Evolutionary conservation across 1,140 invertebrate species (phyloP), one percentile per base, ranked within the genome.

Genomic region (Trinorchestia longiramus): DNA sequence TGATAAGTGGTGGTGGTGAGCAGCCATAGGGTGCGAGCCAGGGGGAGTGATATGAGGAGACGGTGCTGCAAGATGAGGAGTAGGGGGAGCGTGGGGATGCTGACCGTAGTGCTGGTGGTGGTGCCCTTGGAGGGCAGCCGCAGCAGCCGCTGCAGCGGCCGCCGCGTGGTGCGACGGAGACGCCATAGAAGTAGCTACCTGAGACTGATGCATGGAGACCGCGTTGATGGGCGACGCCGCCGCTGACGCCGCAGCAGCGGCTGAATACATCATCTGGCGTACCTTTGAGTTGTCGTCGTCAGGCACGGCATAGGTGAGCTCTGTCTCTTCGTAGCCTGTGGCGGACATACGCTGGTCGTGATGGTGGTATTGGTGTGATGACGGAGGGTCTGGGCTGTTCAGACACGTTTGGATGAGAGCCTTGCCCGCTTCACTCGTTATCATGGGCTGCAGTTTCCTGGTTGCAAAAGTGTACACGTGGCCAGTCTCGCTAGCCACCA

Each of bases 401-500:
- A 99, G 98, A 97, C 99, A 99, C 95, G 99, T 99, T 97, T 99
- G 99, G 97, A 99, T 99, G 94, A 99, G 98, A 92, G 99, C 98
- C 97, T 99, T 99, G 94, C 99, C 99, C 96, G 99, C 99, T 97
- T 99, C 99, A 97, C 99, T 99, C 40, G 99, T 99, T 97, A 99
- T 99, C 99, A 99, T 99, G 95, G 99, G 99, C 97, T 99, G 99
- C 88, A 99, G 98, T 97, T 99, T 99, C 95, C 99, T 98, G 94
- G 99, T 99, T 57, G 99, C 99, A 98, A 99, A 99, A 95, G 99
- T 99, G 97, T 99, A 99, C 97, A 99, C 99, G 98, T 99, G 99
- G 8, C 99, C 99, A 36, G 99, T 99, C 97, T 99, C 99, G 62
- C 99, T 99, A 53, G 99, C 99, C 95, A 99, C 99, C 97, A 99